Base-by-base conservation (phyloP, 2,888 invertebrate genomes). In the Calliphora vomitoria region DNA sequence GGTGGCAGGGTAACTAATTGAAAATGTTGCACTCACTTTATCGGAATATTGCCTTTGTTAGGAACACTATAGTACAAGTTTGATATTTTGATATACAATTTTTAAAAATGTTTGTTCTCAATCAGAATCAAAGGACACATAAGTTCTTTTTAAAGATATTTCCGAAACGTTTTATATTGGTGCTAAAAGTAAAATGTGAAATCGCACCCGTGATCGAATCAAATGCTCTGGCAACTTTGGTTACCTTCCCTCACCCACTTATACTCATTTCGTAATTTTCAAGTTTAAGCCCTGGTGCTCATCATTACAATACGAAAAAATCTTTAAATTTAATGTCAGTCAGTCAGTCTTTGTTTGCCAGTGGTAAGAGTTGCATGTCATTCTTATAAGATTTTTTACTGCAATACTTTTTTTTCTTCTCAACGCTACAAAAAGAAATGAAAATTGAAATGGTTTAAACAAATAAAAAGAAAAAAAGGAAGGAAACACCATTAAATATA, bases 271-370 rank as follows among this genome's bases (percentile, higher is more conserved):
- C n/a, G 62, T 11, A 71, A 50, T 13, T 68, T 69, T 80, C 79
- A 80, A 69, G 79, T 60, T 80, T 80, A 80, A 71, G 60, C 38
- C 47, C 60, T 62, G 35, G 2, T 78, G 20, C 53, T 76, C 66
- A 66, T 75, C 62, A 44, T 15, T 38, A 38, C 15, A 1, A 44
- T 44, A 11, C 0, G 18, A 66, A 78, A 78, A 66, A 83, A 53
- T 35, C 62, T 83, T 83, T 78, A 83, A 78, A 72, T 72, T 83
- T 83, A 71, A 78, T 83, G 83, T 72, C 83, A 82, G 64, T 71
- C 83, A 82, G 64, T 66, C 64, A 41, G 62, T 55, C 66, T 62
- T 25, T 74, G 31, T 55, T 74, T 20, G 8, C 44, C 25, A 60
- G 71, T 55, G 55, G 83, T 72, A 83, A 35, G 83, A 83, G 83